Conservation (phyloP, 2,797 vertebrate species). For the Rousettus madagascariensis region DNA sequence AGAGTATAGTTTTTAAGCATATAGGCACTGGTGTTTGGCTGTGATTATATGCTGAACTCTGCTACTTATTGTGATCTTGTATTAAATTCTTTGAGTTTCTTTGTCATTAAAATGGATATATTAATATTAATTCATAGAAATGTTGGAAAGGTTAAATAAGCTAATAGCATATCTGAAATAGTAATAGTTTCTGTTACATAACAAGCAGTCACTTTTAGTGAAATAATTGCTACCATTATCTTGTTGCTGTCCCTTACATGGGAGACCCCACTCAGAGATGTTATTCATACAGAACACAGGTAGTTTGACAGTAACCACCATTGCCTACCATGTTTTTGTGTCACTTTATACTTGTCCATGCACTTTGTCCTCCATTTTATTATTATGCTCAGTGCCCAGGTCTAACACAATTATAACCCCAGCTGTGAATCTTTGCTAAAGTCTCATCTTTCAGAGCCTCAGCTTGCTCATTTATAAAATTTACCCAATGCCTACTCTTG, state of each 20-base stretch:
- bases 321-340: not conserved
- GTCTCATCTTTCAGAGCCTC: not conserved
- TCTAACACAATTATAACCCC: not conserved
- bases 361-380: not conserved
- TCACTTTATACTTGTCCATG: not conserved
- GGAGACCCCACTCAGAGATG: rapidly evolving
- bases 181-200: not conserved
- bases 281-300: not conserved
- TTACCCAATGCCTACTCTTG: not conserved
- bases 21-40: not conserved
- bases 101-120: not conserved
- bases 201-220: not conserved
- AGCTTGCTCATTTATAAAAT: not conserved
- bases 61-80: not conserved
- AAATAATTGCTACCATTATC: not conserved
- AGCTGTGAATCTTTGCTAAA: not conserved
- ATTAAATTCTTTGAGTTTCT: not conserved
- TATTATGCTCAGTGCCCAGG: not conserved
- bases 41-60: not conserved
- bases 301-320: not conserved
- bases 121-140: not conserved
- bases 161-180: not conserved
- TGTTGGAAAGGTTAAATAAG: not conserved
- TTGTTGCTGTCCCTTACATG: not conserved
- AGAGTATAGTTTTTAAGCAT: not conserved